Conservation (phyloP, 1,140 invertebrate genomes). For the Heliconius nattereri region DNA sequence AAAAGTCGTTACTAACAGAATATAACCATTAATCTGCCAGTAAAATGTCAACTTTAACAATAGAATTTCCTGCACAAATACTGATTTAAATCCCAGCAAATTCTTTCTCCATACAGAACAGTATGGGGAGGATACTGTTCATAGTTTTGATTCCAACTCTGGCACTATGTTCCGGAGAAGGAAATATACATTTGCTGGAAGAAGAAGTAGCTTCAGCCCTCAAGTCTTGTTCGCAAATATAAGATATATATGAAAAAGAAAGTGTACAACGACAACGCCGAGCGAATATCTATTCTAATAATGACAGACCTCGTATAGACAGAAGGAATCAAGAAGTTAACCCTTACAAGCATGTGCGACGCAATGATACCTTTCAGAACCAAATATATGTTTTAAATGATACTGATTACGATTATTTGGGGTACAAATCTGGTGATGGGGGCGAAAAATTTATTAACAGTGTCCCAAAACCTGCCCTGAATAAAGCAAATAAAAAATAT, state of each 20-base stretch:
- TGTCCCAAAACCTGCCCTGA: slow-evolving; percentile 23
- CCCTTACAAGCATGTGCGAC: slow-evolving; percentile 56
- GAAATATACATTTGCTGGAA: slow-evolving; percentile 66
- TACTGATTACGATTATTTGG: slow-evolving; percentile 50
- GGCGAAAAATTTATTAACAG: slow-evolving; percentile 35
- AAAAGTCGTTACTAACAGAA: background rate
- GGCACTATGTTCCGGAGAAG: slow-evolving; percentile 53
- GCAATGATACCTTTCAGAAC: slow-evolving; percentile 45
- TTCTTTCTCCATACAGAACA: background rate
- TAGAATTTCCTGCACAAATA: slow-evolving; percentile 50
- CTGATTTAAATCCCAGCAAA: background rate
- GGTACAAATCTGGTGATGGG: slow-evolving; percentile 29
- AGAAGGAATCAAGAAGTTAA: slow-evolving; percentile 45
- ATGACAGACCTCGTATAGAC: slow-evolving; percentile 50
- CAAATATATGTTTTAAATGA: slow-evolving; percentile 54
- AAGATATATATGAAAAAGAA: slow-evolving; percentile 24
- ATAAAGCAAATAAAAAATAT: background rate
- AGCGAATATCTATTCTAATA: slow-evolving; percentile 35
- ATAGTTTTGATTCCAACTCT: slow-evolving; percentile 49
- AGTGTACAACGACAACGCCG: slow-evolving; percentile 45
- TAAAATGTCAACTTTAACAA: slow-evolving; percentile 59
- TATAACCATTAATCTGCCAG: slow-evolving; percentile 40
- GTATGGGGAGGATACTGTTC: slow-evolving; percentile 42
- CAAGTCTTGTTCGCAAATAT: slow-evolving; percentile 45
- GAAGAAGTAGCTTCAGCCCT: slow-evolving; percentile 63